phyloP scores from a whole-genome alignment of 2,797 vertebrate genomes.

The Tangara arthus region DNA sequence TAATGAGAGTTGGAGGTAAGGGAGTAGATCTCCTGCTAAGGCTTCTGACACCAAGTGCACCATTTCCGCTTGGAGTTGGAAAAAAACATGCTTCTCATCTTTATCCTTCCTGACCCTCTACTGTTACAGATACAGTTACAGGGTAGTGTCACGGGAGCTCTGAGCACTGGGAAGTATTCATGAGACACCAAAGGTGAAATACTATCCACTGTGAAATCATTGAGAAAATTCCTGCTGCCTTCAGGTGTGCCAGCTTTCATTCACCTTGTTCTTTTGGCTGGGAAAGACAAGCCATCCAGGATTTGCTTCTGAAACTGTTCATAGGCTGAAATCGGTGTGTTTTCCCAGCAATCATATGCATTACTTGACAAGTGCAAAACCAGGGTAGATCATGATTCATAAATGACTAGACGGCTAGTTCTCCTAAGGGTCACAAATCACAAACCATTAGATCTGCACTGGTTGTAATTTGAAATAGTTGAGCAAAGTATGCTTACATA shows the following conservation, averaged over 20 bases:
- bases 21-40: not conserved
- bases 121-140: slow-evolving; percentile 3
- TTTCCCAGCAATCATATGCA: not conserved
- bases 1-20: not conserved
- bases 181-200: not conserved
- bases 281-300: not conserved
- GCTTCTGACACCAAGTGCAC: not conserved
- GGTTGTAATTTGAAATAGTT: not conserved
- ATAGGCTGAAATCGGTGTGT: not conserved
- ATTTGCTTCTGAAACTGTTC: not conserved
- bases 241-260: not conserved
- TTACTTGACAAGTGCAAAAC: not conserved
- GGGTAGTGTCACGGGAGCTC: not conserved
- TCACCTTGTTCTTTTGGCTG: not conserved
- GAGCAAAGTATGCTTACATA: not conserved
- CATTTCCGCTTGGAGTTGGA: not conserved
- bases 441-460: not conserved
- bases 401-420: not conserved
- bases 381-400: not conserved
- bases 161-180: not conserved
- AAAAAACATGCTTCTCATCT: not conserved
- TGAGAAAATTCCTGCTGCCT: not conserved
- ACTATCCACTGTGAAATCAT: not conserved
- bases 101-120: not conserved
- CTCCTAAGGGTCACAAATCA: not conserved